Percentiles rank a stretch among this genome's conserved stretches.
Conservation (phyloP, 2,113 vertebrate genomes). For the Chauna torquata region DNA sequence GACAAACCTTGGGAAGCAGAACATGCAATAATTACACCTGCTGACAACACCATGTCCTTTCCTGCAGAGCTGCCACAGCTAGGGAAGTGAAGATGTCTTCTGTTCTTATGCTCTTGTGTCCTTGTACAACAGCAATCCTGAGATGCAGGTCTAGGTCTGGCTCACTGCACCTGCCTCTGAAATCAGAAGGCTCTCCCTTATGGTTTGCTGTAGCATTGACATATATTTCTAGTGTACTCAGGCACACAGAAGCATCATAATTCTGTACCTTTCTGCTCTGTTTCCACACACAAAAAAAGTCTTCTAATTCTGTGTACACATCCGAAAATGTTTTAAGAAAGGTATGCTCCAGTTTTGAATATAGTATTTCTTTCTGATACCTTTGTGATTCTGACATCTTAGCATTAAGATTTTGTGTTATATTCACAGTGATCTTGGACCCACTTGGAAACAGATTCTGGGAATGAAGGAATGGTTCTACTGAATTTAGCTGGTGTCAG, state of each 20-base stretch:
- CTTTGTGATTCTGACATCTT: neutral
- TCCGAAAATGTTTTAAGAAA: neutral
- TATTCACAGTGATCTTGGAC: neutral
- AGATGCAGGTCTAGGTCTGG: neutral
- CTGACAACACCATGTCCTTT: neutral
- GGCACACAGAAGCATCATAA: neutral
- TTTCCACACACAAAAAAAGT: too few species aligned
- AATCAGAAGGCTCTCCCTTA: neutral
- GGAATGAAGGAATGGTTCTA: too few species aligned
- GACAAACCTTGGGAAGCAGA: neutral
- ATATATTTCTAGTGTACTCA: neutral
- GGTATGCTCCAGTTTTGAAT: neutral
- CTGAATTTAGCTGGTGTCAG: neutral
- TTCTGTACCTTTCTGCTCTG: neutral
- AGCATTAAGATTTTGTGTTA: neutral
- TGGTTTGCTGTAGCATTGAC: neutral
- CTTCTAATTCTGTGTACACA: neutral
- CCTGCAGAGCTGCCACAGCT: neutral
- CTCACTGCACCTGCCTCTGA: neutral
- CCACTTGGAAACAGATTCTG: neutral
- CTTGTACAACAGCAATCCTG: neutral
- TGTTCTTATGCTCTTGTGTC: neutral
- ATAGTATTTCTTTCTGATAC: neutral
- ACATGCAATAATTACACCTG: neutral
- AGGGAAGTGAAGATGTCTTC: neutral